These are phyloP conservation scores for Thereva unica DNA, from an alignment of 2,888 invertebrate species.

Conservation along the genomic window DNA sequence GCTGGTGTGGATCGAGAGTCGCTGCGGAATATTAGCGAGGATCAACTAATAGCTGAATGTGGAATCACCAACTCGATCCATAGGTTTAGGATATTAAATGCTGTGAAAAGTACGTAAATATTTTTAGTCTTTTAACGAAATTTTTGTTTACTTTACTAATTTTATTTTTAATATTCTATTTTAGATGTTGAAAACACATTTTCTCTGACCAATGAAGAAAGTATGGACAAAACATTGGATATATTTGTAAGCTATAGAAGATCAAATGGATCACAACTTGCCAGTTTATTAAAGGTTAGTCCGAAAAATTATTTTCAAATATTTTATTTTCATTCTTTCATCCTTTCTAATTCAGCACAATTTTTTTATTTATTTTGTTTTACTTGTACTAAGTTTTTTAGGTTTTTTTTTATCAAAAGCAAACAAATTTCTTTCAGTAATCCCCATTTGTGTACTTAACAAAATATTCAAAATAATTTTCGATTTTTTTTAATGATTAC, in stretches of 20 bases:
- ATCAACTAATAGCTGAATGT: conserved; percentile 89
- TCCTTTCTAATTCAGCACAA: background rate
- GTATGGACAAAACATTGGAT: conserved; percentile 87
- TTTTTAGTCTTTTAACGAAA: background rate
- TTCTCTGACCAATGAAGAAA: conserved; percentile 72
- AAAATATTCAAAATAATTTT: too few relatives aligned
- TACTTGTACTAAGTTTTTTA: too few relatives aligned
- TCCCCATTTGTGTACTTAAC: too few relatives aligned
- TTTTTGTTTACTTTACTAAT: background rate
- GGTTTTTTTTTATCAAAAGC: too few relatives aligned
- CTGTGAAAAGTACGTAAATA: conserved; percentile 64
- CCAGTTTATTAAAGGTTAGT: conserved; percentile 80
- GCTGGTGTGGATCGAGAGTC: conserved; percentile 92
- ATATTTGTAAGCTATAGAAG: conserved; percentile 98
- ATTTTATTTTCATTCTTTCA: background rate
- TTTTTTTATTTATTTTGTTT: too few relatives aligned
- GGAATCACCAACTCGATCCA: conserved; percentile 94
- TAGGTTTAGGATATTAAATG: conserved; percentile 84
- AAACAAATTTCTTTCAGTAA: too few relatives aligned
- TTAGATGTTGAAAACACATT: conserved; percentile 68
- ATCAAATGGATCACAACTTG: conserved; percentile 95
- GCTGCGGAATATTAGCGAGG: conserved; percentile 84
- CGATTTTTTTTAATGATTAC: too few relatives aligned
- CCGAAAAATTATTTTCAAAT: conserved; percentile 4
- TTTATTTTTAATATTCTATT: background rate